Conservation (phyloP, 2,797 vertebrate species). For the Smutsia gigantea region DNA sequence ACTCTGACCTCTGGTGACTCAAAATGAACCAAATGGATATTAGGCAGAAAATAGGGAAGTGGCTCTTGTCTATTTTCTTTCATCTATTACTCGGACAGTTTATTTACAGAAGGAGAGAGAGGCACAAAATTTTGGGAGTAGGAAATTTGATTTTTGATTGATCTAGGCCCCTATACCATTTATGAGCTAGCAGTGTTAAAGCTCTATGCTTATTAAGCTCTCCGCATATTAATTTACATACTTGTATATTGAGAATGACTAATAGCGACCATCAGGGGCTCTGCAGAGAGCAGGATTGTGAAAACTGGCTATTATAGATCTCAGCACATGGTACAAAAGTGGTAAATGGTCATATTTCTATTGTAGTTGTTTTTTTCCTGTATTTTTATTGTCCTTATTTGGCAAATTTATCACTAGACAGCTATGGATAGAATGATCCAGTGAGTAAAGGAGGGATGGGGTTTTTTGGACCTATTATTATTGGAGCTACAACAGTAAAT, state of each 20-base stretch:
- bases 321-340: neutral
- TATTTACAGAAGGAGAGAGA: neutral
- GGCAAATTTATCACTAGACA: neutral
- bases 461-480: neutral
- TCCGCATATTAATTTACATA: neutral
- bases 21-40: neutral
- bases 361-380: neutral
- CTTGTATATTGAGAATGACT: neutral
- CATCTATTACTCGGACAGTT: neutral
- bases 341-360: neutral
- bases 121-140: neutral
- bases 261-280: neutral
- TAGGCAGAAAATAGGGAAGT: neutral
- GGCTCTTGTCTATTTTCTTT: neutral
- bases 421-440: neutral
- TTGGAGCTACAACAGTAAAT: slow-evolving; percentile 42
- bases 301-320: neutral
- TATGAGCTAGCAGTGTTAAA: neutral
- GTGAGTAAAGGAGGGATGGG: fast-evolving
- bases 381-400: neutral
- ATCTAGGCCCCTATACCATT: neutral
- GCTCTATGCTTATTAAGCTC: neutral
- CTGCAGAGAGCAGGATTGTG: neutral
- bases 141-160: neutral
- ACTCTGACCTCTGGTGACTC: neutral